Evolutionary conservation across 2,113 vertebrate species (phyloP).

Genomic region (Zosterops hypoxanthus): DNA sequence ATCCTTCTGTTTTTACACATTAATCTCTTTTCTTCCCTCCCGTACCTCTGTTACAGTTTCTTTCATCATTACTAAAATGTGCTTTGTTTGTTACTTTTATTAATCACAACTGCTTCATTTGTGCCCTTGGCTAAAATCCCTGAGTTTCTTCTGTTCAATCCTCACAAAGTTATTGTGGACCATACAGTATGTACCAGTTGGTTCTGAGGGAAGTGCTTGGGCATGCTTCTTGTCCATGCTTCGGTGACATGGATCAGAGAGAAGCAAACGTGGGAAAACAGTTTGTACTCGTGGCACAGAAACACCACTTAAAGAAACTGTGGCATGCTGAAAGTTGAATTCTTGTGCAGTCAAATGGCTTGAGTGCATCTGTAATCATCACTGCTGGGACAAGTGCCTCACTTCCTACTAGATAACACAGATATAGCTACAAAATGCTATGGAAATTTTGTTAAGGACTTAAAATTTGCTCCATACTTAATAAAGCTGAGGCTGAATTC

Average conservation of each 20-base stretch:
- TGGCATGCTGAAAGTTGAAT: background rate
- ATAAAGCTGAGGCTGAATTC: background rate
- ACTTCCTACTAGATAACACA: background rate
- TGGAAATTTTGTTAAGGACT: background rate
- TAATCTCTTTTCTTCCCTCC: conserved; percentile 53
- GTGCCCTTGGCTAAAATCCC: conserved; percentile 31
- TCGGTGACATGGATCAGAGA: background rate
- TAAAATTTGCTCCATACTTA: background rate
- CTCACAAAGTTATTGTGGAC: conserved; percentile 28
- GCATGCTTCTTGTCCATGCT: background rate
- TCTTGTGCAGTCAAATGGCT: background rate
- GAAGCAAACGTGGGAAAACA: background rate
- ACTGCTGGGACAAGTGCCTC: background rate
- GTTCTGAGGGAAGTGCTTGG: background rate
- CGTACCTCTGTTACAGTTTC: conserved; percentile 37
- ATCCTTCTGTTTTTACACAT: conserved; percentile 65
- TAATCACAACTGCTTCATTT: conserved; percentile 37
- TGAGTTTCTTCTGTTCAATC: conserved; percentile 16
- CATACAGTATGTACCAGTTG: conserved; percentile 44
- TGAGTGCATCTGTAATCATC: background rate
- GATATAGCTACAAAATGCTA: background rate
- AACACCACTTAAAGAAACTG: background rate
- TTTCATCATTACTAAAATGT: conserved; percentile 32
- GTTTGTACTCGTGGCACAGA: background rate
- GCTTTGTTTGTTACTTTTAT: conserved; percentile 59